A percentile compares a stretch with the other conserved stretches of the same genome.
These are phyloP conservation scores for Hirtodrosophila duncani DNA, from an alignment of 2,888 invertebrate genomes.

Conservation along the genomic window DNA sequence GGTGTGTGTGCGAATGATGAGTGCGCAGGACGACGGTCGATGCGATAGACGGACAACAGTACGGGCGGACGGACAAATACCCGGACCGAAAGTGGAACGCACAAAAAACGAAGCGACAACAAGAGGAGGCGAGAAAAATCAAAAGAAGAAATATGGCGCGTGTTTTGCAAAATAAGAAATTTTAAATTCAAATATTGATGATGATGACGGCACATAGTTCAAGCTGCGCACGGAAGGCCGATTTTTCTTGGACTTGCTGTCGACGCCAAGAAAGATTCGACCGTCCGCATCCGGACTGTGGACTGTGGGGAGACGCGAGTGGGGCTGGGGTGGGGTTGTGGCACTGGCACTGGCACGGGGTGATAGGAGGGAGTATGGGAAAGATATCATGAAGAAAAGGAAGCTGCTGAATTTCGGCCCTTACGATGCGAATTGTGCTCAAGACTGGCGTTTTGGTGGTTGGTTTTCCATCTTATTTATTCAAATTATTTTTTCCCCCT, in stretches of 20 bases:
- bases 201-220: constrained; percentile 26
- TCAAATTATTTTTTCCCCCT: constrained; percentile 42
- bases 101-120: constrained; percentile 21
- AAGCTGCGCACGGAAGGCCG: constrained; percentile 14
- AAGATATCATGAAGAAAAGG: background rate
- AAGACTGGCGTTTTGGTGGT: constrained; percentile 48
- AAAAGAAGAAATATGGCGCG: constrained; percentile 71
- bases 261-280: no score
- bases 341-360: no score
- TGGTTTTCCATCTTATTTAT: constrained; percentile 59
- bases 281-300: no score
- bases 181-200: constrained; percentile 72
- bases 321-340: no score
- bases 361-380: background rate
- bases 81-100: constrained; percentile 26
- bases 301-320: no score
- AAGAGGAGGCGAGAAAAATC: constrained; percentile 56
- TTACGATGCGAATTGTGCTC: constrained; percentile 23
- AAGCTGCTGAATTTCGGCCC: constrained; percentile 24
- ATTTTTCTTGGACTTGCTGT: constrained; percentile 25
- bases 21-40: constrained; percentile 22
- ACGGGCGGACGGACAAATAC: constrained; percentile 2
- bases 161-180: constrained; percentile 66
- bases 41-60: constrained; percentile 1
- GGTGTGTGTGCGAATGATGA: constrained; percentile 9